phyloP scores from a whole-genome alignment of 2,888 invertebrate species.

The Petrolisthes manimaculis region DNA sequence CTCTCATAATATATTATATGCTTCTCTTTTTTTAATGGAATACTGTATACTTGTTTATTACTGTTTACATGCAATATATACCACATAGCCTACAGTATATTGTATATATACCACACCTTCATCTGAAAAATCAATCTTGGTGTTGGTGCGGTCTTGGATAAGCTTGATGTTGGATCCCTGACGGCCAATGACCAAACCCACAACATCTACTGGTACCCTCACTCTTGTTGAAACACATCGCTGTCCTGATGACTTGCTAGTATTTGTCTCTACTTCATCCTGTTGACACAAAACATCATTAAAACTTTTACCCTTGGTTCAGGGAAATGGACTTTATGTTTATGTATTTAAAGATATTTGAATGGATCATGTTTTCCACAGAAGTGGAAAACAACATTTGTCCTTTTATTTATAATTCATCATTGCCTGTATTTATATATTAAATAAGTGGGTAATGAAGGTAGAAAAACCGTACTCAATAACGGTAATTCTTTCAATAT shows the following conservation, averaged over 20 bases:
- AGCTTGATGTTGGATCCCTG: slow-evolving; percentile 82
- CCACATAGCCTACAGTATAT: background rate
- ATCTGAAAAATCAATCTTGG: slow-evolving; percentile 74
- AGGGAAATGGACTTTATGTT: no score
- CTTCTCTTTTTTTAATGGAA: background rate
- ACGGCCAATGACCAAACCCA: slow-evolving; percentile 74
- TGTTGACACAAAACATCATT: background rate
- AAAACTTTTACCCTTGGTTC: no score
- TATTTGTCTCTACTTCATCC: slow-evolving; percentile 14
- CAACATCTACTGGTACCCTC: slow-evolving; percentile 40
- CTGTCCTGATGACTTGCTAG: background rate
- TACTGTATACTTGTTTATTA: background rate
- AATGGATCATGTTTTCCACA: no score
- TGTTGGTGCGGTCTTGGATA: slow-evolving; percentile 81
- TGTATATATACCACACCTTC: slow-evolving; percentile 67
- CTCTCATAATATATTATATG: background rate
- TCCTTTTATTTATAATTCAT: no score
- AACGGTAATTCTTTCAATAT: no score
- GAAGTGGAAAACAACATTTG: no score
- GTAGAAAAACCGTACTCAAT: no score
- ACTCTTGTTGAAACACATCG: slow-evolving; percentile 39
- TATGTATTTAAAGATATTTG: no score
- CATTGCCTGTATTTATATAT: no score
- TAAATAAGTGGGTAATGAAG: no score
- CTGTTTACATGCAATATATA: background rate